Evolutionary conservation across 37 sponge, comb jelly and placozoan species (phyloP).

Genomic region (Cliona cf. orientalis): DNA sequence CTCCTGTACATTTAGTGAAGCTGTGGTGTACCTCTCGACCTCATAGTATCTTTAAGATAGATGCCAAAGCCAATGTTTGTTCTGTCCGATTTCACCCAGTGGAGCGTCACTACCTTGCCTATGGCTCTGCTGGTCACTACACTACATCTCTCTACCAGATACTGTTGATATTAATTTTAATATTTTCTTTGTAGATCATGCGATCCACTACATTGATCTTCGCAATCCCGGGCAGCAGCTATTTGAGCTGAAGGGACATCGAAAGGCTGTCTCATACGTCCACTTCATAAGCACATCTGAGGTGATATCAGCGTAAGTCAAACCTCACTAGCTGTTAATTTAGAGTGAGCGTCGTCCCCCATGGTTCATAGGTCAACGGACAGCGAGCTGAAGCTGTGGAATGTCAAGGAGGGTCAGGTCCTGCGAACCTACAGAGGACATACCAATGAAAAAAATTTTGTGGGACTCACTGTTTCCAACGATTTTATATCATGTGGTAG

Average conservation of each 20-base stretch:
- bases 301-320: constrained; percentile 86
- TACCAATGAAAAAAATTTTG: constrained; percentile 91
- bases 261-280: constrained; percentile 87
- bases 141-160: too few species aligned
- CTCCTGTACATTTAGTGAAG: constrained; percentile 54
- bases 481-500: constrained; percentile 88
- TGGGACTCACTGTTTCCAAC: constrained; percentile 69
- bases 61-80: constrained; percentile 81
- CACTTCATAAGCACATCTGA: constrained; percentile 58
- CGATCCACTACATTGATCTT: constrained; percentile 69
- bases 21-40: constrained; percentile 59
- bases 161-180: too few species aligned
- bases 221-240: constrained; percentile 55
- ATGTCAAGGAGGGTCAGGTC: constrained; percentile 12
- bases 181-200: constrained; percentile 58
- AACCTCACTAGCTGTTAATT: too few species aligned
- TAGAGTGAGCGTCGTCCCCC: too few species aligned
- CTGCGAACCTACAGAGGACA: constrained; percentile 73
- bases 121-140: constrained; percentile 90
- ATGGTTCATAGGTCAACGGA: constrained; percentile 74
- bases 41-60: constrained; percentile 42
- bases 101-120: constrained; percentile 62
- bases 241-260: constrained; percentile 72
- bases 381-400: constrained; percentile 88
- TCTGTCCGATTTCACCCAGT: constrained; percentile 78